Evolutionary conservation across 1,140 invertebrate species (phyloP).

Genomic region (Pomacea maculata): DNA sequence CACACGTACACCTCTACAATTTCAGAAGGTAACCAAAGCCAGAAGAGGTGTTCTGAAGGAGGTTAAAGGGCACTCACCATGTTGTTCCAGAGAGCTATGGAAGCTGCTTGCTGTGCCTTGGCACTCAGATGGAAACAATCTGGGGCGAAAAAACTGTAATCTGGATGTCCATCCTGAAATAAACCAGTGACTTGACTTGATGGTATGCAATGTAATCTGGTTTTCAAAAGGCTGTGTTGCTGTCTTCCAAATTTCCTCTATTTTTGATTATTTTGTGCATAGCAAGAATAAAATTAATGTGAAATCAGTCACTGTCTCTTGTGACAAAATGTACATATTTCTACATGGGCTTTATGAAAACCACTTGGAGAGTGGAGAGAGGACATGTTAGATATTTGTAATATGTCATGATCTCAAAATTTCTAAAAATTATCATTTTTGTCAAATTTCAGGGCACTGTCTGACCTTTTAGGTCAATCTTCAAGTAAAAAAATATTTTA

Average conservation of each 20-base stretch:
- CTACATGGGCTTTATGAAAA: no score
- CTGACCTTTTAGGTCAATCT: no score
- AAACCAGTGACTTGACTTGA: background rate
- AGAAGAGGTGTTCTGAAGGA: background rate
- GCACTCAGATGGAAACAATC: slow-evolving; percentile 80
- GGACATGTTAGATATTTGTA: no score
- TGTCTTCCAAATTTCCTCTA: background rate
- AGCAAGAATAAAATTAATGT: background rate
- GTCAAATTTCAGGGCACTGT: no score
- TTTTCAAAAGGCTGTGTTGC: background rate
- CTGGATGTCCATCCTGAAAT: slow-evolving; percentile 51
- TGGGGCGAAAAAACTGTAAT: slow-evolving; percentile 72
- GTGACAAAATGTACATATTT: background rate
- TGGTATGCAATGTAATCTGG: background rate
- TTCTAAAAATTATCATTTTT: no score
- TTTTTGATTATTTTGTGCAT: background rate
- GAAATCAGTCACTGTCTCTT: background rate
- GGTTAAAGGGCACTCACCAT: slow-evolving; percentile 42
- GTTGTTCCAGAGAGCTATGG: slow-evolving; percentile 59
- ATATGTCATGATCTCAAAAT: no score
- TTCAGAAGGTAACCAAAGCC: background rate
- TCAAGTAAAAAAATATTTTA: no score
- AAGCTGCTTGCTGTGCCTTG: slow-evolving; percentile 70
- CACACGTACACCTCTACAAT: no score
- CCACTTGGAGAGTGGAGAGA: no score